These are phyloP conservation scores for Sialia sialis DNA, from an alignment of 2,113 vertebrate species.

Conservation along the genomic window DNA sequence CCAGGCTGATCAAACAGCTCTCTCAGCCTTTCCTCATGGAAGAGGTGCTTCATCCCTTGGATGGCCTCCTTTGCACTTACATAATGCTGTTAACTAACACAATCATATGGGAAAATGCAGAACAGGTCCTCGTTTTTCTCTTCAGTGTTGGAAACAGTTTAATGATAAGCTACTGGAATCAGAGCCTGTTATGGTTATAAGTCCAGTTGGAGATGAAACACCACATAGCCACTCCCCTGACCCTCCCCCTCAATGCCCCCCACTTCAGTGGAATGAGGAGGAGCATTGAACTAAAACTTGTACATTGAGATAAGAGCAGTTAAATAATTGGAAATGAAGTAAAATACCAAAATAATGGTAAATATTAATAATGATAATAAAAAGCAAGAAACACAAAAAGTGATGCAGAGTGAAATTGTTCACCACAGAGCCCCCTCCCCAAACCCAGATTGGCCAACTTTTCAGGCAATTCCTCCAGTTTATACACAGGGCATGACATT, in stretches of 20 bases:
- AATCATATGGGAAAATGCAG: neutral
- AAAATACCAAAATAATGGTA: neutral
- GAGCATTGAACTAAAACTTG: neutral
- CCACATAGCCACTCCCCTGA: rapidly evolving
- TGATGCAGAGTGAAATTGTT: neutral
- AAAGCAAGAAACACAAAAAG: neutral
- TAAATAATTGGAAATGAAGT: neutral
- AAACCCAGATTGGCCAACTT: rapidly evolving
- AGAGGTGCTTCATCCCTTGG: neutral
- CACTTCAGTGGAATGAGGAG: neutral
- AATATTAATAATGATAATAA: neutral
- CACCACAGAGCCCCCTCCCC: neutral
- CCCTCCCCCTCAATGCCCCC: rapidly evolving
- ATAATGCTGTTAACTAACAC: neutral
- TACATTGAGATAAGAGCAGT: neutral
- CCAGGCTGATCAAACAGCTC: neutral
- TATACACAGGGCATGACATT: rapidly evolving
- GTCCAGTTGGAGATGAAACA: neutral
- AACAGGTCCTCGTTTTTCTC: neutral
- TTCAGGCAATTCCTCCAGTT: neutral
- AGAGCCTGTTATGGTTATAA: neutral
- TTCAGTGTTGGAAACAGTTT: neutral
- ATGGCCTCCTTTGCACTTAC: neutral
- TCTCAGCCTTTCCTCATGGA: neutral
- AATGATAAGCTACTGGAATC: neutral